A percentile compares a stretch with the other conserved stretches of the same genome.
Conservation (phyloP, 2,888 invertebrate species). For the Ptychoptera contaminata region DNA sequence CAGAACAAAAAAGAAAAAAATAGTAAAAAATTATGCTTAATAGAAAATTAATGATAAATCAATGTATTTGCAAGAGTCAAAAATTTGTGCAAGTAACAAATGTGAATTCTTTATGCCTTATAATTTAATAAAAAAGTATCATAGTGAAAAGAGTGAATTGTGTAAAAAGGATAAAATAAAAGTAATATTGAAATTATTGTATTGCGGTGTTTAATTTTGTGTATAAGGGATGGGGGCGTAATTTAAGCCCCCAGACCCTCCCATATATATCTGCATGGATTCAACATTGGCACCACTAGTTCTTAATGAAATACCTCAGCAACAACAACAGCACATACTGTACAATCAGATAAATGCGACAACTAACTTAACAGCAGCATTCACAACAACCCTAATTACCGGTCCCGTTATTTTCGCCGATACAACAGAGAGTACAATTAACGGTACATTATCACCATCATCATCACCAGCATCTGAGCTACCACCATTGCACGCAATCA, state of each 20-base stretch:
- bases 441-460: neutral
- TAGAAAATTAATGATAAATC: no score
- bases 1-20: no score
- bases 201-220: no score
- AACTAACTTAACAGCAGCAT: neutral
- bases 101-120: no score
- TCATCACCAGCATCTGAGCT: conserved; percentile 6
- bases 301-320: conserved; percentile 7
- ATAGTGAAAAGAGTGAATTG: no score
- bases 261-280: conserved; percentile 12
- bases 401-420: neutral
- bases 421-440: conserved; percentile 4
- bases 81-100: no score
- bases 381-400: conserved; percentile 3
- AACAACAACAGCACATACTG: conserved; percentile 6
- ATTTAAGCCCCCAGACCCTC: conserved; percentile 8
- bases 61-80: no score
- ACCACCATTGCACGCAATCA: conserved; percentile 36
- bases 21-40: no score
- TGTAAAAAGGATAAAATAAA: no score
- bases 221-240: conserved; percentile 11
- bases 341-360: conserved; percentile 5
- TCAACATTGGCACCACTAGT: conserved; percentile 7
- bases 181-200: no score
- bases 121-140: no score